phyloP scores from a whole-genome alignment of 2,888 invertebrate species.

The Nymphalis urticae region DNA sequence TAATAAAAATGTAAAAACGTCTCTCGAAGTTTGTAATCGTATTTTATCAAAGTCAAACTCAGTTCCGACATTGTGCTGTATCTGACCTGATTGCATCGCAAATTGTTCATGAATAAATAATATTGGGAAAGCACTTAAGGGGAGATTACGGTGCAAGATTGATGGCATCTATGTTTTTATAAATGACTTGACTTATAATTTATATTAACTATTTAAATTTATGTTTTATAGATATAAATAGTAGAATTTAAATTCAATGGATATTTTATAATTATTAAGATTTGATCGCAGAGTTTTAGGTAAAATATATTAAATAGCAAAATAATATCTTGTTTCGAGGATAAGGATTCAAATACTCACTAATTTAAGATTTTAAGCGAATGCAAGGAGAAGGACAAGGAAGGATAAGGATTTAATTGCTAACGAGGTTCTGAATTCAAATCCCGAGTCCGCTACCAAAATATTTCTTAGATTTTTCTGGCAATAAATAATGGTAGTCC shows the following conservation, averaged over 20 bases:
- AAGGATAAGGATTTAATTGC: too few species aligned
- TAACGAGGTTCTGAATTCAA: too few species aligned
- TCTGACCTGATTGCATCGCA: conserved; percentile 78
- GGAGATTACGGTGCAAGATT: conserved; percentile 44
- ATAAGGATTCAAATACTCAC: too few species aligned
- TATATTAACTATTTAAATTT: conserved; percentile 4
- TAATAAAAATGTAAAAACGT: conserved; percentile 64
- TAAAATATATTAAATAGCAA: too few species aligned
- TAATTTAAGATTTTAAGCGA: too few species aligned
- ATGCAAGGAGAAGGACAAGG: too few species aligned
- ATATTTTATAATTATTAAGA: too few species aligned
- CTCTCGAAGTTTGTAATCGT: conserved; percentile 55
- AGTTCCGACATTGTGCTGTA: conserved; percentile 63
- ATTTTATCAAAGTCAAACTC: conserved; percentile 73
- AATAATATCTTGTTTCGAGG: too few species aligned
- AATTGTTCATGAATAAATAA: conserved; percentile 81
- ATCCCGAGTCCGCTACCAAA: too few species aligned
- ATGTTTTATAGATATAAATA: not conserved
- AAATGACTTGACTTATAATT: conserved; percentile 6
- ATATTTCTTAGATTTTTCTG: too few species aligned
- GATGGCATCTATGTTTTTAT: conserved; percentile 28
- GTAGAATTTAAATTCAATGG: not conserved
- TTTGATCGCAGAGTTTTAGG: too few species aligned
- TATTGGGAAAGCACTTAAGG: conserved; percentile 61
- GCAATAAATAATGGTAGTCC: too few species aligned